Base-by-base conservation (phyloP, 2,888 invertebrate species). In the Cantharis rustica region DNA sequence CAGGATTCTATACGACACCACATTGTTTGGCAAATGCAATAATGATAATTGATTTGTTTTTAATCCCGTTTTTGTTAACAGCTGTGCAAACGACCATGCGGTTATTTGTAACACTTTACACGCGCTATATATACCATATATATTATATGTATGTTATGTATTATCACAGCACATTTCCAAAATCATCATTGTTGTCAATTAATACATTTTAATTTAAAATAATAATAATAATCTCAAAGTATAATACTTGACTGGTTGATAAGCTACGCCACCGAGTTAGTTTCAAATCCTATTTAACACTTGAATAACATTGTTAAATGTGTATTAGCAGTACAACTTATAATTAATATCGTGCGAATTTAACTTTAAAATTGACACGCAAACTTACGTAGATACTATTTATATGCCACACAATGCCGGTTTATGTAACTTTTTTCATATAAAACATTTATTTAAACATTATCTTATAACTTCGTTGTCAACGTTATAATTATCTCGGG, bases 281-380 rank as follows among this genome's bases (percentile, higher is more conserved):
- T 84, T 85, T 85, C 83, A 83, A 84, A 86, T 85, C 85, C 85
- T 85, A 86, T 86, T 86, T 85, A 86, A 85, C 86, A 86, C 85
- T 85, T 82, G 84, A 85, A 86, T 86, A 84, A 84, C 85, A 85
- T 83, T 82, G 83, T 82, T 84, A 84, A 85, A 85, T 84, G 86
- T 85, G 85, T 85, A 86, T 86, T 86, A 86, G 86, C 84, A 84
- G 85, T 85, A 83, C 84, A 85, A 86, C 85, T 86, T 86, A 86
- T 86, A 86, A 86, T 86, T 86, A 86, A 86, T 85, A 83, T 83
- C 83, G 84, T 80, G 81, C 82, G 79, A 73, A 47, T 47, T 47
- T 47, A 47, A 47, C 47, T 47, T 47, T 47, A 47, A 47, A 47
- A 47, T 47, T 47, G 47, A 47, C 47, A 47, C 47, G 47, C 47